phyloP scores from a whole-genome alignment of 2,888 invertebrate species.

The Drepana falcataria region DNA sequence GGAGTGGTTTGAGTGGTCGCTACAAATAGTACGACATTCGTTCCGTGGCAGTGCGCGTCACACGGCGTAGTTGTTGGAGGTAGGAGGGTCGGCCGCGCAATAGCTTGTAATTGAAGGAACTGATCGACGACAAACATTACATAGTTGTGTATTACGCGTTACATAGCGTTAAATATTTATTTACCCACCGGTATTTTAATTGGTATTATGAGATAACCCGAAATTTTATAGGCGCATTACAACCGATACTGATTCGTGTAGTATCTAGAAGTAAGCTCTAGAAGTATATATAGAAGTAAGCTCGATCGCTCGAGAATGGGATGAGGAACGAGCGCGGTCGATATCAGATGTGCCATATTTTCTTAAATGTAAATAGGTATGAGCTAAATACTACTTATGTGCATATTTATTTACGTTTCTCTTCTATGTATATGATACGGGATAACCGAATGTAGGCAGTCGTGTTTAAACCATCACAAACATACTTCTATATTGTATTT shows the following conservation, averaged over 20 bases:
- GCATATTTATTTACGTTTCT: constrained; percentile 72
- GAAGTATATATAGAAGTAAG: constrained; percentile 42
- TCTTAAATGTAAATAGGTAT: constrained; percentile 73
- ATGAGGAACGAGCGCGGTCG: constrained; percentile 59
- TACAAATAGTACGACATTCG: constrained; percentile 7
- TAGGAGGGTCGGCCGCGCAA: constrained; percentile 56
- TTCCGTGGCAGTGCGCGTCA: constrained; percentile 12
- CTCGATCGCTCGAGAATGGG: constrained; percentile 44
- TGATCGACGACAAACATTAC: constrained; percentile 32
- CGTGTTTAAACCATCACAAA: constrained; percentile 59
- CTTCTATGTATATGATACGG: constrained; percentile 49
- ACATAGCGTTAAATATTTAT: constrained; percentile 64
- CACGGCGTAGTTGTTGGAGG: constrained; percentile 20
- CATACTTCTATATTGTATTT: constrained; percentile 38
- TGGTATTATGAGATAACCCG: constrained; percentile 66
- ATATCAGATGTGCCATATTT: constrained; percentile 77
- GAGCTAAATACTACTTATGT: constrained; percentile 63
- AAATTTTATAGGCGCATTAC: constrained; percentile 60
- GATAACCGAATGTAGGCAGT: constrained; percentile 44
- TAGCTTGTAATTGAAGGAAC: constrained; percentile 41
- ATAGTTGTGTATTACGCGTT: constrained; percentile 10
- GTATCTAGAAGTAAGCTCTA: constrained; percentile 43
- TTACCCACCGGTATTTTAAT: constrained; percentile 78
- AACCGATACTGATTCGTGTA: constrained; percentile 47
- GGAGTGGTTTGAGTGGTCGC: constrained; percentile 6